phyloP scores from a whole-genome alignment of 2,797 vertebrate genomes.

The Thalassophryne amazonica region DNA sequence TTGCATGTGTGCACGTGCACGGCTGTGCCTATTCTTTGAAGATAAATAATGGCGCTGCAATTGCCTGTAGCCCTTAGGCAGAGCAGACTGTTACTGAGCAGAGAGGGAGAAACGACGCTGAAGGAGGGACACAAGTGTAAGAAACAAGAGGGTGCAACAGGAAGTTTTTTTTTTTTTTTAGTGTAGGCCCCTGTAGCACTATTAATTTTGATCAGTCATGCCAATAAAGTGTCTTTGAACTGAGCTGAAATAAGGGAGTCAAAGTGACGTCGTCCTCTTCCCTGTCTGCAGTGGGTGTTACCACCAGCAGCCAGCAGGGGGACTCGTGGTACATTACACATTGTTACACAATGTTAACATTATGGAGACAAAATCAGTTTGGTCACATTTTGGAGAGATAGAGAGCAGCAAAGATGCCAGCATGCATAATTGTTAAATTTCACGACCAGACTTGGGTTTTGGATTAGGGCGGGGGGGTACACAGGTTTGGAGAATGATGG shows the following conservation, averaged over 20 bases:
- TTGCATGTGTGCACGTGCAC: background rate
- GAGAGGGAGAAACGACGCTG: constrained; percentile 6
- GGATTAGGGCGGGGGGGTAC: too few relatives aligned
- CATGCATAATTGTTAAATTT: too few relatives aligned
- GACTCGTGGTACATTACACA: constrained; percentile 44
- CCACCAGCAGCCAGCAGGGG: constrained; percentile 56
- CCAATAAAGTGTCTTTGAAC: constrained; percentile 73
- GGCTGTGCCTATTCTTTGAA: constrained; percentile 34
- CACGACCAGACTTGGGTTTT: too few relatives aligned
- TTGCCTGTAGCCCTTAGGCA: constrained; percentile 45
- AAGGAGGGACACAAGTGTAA: constrained; percentile 17
- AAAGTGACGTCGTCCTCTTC: constrained; percentile 32
- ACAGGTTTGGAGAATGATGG: too few relatives aligned
- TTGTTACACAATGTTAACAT: background rate
- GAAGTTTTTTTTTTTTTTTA: too few relatives aligned
- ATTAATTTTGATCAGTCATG: constrained; percentile 71
- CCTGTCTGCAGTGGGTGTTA: constrained; percentile 48
- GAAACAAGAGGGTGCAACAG: constrained; percentile 25
- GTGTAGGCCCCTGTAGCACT: constrained; percentile 62
- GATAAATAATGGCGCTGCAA: constrained; percentile 47
- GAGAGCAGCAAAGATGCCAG: too few relatives aligned
- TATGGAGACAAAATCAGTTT: too few relatives aligned
- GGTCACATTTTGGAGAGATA: background rate
- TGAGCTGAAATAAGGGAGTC: constrained; percentile 44
- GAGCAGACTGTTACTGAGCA: constrained; percentile 37